Percentiles rank a stretch among this genome's conserved stretches.
Conservation (phyloP, 2,888 invertebrate species). For the Andricus curvator region DNA sequence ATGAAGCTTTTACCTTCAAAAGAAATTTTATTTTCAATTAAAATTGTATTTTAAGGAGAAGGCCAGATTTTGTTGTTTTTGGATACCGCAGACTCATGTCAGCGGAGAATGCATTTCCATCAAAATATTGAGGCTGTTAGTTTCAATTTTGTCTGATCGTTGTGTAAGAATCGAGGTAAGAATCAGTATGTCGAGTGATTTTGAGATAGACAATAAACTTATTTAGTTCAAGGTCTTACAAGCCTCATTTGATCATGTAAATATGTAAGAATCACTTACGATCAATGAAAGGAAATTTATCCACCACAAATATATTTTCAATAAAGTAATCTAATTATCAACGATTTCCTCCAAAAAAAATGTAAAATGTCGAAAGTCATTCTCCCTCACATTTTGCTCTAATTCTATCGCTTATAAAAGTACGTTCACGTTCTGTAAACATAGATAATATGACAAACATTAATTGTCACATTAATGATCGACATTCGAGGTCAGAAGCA, state of each 20-base stretch:
- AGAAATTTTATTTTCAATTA: too few species aligned
- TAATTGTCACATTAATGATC: conserved; percentile 22
- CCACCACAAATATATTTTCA: background rate
- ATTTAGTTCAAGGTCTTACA: conserved; percentile 22
- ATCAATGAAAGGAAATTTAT: background rate
- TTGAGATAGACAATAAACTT: background rate
- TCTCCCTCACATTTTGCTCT: background rate
- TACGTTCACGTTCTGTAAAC: background rate
- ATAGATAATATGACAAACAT: background rate
- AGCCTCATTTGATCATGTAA: conserved; percentile 14
- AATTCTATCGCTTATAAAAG: background rate
- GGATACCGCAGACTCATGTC: background rate
- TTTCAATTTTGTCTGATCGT: background rate
- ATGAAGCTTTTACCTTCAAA: background rate
- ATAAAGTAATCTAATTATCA: background rate
- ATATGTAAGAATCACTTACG: background rate
- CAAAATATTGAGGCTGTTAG: too few species aligned
- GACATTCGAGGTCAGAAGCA: conserved; percentile 21
- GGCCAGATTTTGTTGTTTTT: background rate
- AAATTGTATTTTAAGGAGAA: background rate
- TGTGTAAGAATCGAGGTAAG: background rate
- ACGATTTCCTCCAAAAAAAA: background rate
- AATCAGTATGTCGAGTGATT: background rate
- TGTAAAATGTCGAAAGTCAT: background rate
- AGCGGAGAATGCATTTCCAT: too few species aligned